Base-by-base conservation (phyloP, 2,888 invertebrate genomes). In the Lasioglossum figueresi region DNA sequence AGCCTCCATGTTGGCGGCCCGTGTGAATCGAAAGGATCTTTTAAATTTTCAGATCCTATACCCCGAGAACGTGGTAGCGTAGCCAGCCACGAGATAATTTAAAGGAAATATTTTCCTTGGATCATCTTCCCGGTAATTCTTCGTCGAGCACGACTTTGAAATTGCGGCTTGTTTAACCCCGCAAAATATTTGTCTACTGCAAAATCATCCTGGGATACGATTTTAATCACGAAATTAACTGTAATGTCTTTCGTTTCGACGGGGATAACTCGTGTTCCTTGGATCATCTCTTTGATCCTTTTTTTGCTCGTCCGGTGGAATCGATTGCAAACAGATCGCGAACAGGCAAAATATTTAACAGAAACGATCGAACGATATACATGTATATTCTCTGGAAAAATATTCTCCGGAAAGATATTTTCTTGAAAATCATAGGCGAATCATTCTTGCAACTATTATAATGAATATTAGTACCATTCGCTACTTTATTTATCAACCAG, bases 41-140 rank as follows among this genome's bases (percentile, higher is more conserved):
- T 66, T 23, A 40, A 70, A 40, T 70, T 70, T 70, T 70, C 68
- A 37, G n/a, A 40, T 70, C 37, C 37, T 40, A 40, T 70, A n/a
- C 4, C 16, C 31, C 2, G 68, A 5, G 37, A 40, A 37, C 68
- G 68, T 31, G 63, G 16, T 6, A 14, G 23, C 37, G 23, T 23
- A 70, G 14, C 40, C 23, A 12, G 37, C 68, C 68, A 4, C 43
- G 27, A 27, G 34, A 27, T 63, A 59, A 59, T 63, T 72, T 19
- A 72, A 75, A 71, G 81, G 63, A 59, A 76, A 81, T 52, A 83
- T 76, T 83, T 83, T 27, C 40, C 75, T 31, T 76, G 31, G 27
- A 43, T 71, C 71, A 48, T 14, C 63, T 12, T n/a, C 19, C 31
- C 23, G 23, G 31, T 79, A 63, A 66, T 66, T 52, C 48, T 66